A percentile compares a stretch with the other conserved stretches of the same genome.
Conservation (phyloP, 53 echinoderm and acorn worm genomes). For the Luidia sarsii region DNA sequence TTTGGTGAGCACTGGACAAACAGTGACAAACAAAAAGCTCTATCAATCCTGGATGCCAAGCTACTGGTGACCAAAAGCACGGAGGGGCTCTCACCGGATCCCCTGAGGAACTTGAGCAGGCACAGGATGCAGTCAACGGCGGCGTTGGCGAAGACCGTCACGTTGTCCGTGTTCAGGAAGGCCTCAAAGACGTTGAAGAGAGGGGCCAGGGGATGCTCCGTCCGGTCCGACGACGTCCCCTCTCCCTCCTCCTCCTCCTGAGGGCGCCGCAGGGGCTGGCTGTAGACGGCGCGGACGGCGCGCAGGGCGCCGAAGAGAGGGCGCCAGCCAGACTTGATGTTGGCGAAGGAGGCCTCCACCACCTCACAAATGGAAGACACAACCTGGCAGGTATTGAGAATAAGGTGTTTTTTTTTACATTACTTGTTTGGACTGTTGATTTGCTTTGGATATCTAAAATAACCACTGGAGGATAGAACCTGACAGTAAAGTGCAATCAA, state of each 20-base stretch:
- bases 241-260: conserved; percentile 15
- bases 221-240: conserved; percentile 67
- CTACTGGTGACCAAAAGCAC: neutral
- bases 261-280: conserved; percentile 21
- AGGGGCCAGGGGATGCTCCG: conserved; percentile 89
- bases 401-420: no score
- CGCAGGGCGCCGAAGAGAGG: conserved; percentile 98
- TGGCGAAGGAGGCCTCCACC: conserved; percentile 88
- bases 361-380: conserved; percentile 96
- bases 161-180: conserved; percentile 97
- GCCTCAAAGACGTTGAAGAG: conserved; percentile 99
- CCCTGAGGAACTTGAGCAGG: conserved; percentile 92
- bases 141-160: conserved; percentile 95
- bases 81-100: conserved; percentile 74
- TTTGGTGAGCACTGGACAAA: no score
- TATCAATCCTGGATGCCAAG: neutral
- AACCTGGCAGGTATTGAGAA: conserved; percentile 62
- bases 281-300: conserved; percentile 80
- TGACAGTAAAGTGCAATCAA: no score
- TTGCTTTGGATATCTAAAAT: no score
- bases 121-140: conserved; percentile 99
- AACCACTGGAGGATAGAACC: no score
- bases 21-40: neutral
- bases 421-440: no score
- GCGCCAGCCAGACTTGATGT: conserved; percentile 98